These are phyloP conservation scores for Ectemnius cavifrons DNA, from an alignment of 2,888 invertebrate genomes.

Conservation along the genomic window DNA sequence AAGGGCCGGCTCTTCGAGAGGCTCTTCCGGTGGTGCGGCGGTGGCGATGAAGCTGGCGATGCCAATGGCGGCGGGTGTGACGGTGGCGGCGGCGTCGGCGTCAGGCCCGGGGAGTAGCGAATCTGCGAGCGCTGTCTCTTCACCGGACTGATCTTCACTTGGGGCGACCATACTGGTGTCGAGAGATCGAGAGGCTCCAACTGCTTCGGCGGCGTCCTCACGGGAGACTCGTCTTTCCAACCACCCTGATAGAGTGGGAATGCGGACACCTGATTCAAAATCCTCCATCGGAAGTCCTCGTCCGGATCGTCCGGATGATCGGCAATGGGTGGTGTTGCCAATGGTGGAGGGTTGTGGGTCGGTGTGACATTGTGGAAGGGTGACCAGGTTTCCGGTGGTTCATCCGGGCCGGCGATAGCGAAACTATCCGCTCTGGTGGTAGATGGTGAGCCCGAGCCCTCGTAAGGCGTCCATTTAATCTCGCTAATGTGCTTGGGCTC, in stretches of 20 bases:
- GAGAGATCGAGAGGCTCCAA: slow-evolving; percentile 59
- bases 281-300: slow-evolving; percentile 72
- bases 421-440: slow-evolving; percentile 40
- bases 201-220: slow-evolving; percentile 65
- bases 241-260: slow-evolving; percentile 76
- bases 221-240: slow-evolving; percentile 75
- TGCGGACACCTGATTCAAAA: slow-evolving; percentile 73
- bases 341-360: slow-evolving; percentile 72
- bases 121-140: slow-evolving; percentile 43
- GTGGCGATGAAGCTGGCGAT: slow-evolving; percentile 19
- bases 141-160: slow-evolving; percentile 53
- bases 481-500: slow-evolving; percentile 73
- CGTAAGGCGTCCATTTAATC: slow-evolving; percentile 74
- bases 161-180: slow-evolving; percentile 72
- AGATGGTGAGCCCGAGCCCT: slow-evolving; percentile 56
- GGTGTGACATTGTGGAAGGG: slow-evolving; percentile 73
- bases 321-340: slow-evolving; percentile 53
- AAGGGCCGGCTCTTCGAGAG: slow-evolving; percentile 55
- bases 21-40: slow-evolving; percentile 60
- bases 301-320: slow-evolving; percentile 47
- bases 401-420: slow-evolving; percentile 59
- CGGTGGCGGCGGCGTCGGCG: slow-evolving; percentile 36
- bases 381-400: slow-evolving; percentile 57
- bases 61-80: slow-evolving; percentile 2
- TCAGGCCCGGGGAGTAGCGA: slow-evolving; percentile 34